Conservation (phyloP, 2,888 invertebrate species). For the Fragum whitleyi region DNA sequence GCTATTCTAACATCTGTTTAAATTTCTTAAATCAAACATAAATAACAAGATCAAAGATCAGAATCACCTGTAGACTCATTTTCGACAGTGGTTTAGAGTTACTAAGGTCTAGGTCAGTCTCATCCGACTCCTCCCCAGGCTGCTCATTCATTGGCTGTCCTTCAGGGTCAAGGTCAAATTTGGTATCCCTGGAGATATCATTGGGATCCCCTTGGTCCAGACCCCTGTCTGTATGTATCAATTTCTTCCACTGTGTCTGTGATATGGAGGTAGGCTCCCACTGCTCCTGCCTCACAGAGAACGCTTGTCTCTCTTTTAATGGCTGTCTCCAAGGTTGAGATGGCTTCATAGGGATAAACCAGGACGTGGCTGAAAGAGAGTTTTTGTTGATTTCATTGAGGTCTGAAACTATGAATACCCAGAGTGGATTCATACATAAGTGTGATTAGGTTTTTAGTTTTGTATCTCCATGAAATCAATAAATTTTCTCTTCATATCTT, state of each 20-base stretch:
- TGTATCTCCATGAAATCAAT: no score
- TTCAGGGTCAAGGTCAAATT: conserved; percentile 72
- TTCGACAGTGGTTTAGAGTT: conserved; percentile 68
- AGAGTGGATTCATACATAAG: no score
- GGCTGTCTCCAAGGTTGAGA: conserved; percentile 75
- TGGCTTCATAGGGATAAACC: conserved; percentile 79
- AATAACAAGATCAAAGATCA: no score
- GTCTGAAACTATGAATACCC: no score
- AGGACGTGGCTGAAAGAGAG: conserved; percentile 65
- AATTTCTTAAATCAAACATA: no score
- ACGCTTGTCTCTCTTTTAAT: conserved; percentile 76
- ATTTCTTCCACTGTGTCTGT: conserved; percentile 66
- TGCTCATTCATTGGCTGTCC: conserved; percentile 64
- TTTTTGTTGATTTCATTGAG: no score
- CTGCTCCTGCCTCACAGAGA: conserved; percentile 65
- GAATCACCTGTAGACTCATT: conserved; percentile 74
- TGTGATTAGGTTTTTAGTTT: no score
- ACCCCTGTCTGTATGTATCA: conserved; percentile 60
- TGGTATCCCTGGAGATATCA: conserved; percentile 65
- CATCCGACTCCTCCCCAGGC: conserved; percentile 64
- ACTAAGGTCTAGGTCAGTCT: conserved; percentile 57
- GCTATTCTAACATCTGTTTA: no score
- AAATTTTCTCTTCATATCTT: no score
- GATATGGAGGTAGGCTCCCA: conserved; percentile 69
- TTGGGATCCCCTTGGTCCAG: conserved; percentile 60